Evolutionary conservation across 1,140 invertebrate species (phyloP), one percentile per base, ranked within the genome.

Genomic region (Trichomalopsis sarcophagae): DNA sequence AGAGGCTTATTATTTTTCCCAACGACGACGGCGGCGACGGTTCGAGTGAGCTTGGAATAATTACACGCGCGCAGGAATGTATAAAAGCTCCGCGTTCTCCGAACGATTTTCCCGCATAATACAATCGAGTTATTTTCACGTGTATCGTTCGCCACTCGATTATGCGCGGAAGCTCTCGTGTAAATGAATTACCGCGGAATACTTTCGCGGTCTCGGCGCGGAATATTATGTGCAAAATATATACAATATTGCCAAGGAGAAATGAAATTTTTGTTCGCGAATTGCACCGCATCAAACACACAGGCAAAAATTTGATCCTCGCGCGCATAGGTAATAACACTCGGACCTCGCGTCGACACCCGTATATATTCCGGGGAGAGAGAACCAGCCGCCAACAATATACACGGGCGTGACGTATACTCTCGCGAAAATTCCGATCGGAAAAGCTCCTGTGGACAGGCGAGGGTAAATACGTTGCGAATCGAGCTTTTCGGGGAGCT

Each of bases 1-100:
- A 88, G 88, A 81, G 83, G 88, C 88, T 89, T 89, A 89, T 89
- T 89, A 89, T 88, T 87, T 87, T 81, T 36, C 83, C 86, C 78
- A 86, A 44, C 69, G 69, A 71, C 69, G 33, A 36, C 33, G 33
- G 5, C 33, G 33, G 5, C 5, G 33, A 36, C 33, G 33, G 5
- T 3, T 36, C 33, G 69, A 13, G 69, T 13, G 68, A 71, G 27
- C 17, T 62, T 62, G 3, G 21, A 62, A 62, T n/a, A 17, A n/a
- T 62, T 62, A 62, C 55, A 21, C 21, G 55, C 55, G 55, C 21
- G 55, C 55, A 21, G 17, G 40, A 44, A 44, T 44, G 50, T 55
- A 21, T 55, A 17, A 55, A 55, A 55, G 50, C 50, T 44, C 1
- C 13, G 13, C 4, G 11, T 17, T 62, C n/a, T 62, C 55, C 21